Evolutionary conservation across 2,797 vertebrate species (phyloP).

Genomic region (Chloroceryle amazona): DNA sequence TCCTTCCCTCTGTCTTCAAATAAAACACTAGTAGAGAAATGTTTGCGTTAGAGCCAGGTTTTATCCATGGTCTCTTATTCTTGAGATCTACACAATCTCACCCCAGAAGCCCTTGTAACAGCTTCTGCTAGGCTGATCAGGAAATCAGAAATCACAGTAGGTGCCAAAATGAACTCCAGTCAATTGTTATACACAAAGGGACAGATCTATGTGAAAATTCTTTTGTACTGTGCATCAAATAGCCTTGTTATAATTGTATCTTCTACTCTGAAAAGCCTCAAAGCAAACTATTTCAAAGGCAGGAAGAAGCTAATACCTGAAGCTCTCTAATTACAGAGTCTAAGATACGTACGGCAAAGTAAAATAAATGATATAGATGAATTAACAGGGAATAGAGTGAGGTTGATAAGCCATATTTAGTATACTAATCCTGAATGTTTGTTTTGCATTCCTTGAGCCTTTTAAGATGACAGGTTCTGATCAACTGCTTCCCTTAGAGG

Average conservation of each 20-base stretch:
- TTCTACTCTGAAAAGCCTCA: conserved; percentile 67
- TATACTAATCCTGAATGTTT: conserved; percentile 83
- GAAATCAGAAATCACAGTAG: neutral
- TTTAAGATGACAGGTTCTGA: conserved; percentile 88
- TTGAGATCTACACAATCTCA: neutral
- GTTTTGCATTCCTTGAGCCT: conserved; percentile 83
- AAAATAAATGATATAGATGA: conserved; percentile 83
- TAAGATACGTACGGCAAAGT: conserved; percentile 75
- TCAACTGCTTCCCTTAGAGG: conserved; percentile 86
- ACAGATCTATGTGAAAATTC: conserved; percentile 12
- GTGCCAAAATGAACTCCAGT: neutral
- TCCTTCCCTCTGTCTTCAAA: neutral
- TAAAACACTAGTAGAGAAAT: neutral
- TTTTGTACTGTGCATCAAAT: conserved; percentile 73
- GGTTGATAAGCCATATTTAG: conserved; percentile 82
- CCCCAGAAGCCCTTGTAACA: neutral
- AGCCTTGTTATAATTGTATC: conserved; percentile 60
- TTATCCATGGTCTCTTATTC: neutral
- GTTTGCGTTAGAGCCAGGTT: neutral
- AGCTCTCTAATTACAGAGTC: conserved; percentile 84
- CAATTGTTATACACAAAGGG: neutral
- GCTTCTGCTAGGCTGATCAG: neutral
- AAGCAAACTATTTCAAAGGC: conserved; percentile 83
- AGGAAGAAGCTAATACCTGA: conserved; percentile 80
- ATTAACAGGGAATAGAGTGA: conserved; percentile 78